Base-by-base conservation (phyloP, 2,797 vertebrate species). In the Peromyscus melanophrys region DNA sequence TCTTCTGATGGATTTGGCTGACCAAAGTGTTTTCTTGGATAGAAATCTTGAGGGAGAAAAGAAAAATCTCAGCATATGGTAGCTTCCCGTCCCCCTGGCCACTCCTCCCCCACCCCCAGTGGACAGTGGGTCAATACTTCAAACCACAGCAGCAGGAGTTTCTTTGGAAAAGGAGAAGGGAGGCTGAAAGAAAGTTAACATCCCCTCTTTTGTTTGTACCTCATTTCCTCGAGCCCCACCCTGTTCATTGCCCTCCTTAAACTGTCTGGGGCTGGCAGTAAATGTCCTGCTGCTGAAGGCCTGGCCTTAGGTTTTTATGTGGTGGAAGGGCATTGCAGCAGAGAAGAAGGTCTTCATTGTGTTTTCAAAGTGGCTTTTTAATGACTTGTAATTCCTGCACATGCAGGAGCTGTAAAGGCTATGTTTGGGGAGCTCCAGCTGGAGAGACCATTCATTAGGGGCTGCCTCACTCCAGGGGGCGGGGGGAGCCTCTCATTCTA, bases 361-460 rank as follows among this genome's bases (percentile, higher is more conserved):
- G 97, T 97, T 98, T 98, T 96, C 97, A 96, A 98, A 98, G 96
- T 98, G 92, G 97, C 95, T 93, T 98, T 98, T 98, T 98, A 98
- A 98, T 98, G 98, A 97, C 97, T 97, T 98, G 96, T 96, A 98
- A 96, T 90, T 98, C 95, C 91, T 97, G 80, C 84, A 95, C 95
- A 92, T 97, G 63, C 92, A 98, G 97, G 97, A 73, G 97, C 98
- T 98, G 94, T 99, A 98, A 99, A 99, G 97, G 97, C 97, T 96
- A 95, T 97, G 97, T 96, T 37, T 92, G 92, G 93, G 75, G 95
- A 40, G 89, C 96, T 93, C 86, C n/a, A 96, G 91, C 94, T 90
- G 96, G 98, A 97, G 95, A 97, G 95, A 13, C 95, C 80, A 52
- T 67, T 85, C 90, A 98, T 98, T 97, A 95, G 92, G 34, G 92